Base-by-base conservation (phyloP, 2,797 vertebrate genomes). In the Myoxocephalus aenaeus region DNA sequence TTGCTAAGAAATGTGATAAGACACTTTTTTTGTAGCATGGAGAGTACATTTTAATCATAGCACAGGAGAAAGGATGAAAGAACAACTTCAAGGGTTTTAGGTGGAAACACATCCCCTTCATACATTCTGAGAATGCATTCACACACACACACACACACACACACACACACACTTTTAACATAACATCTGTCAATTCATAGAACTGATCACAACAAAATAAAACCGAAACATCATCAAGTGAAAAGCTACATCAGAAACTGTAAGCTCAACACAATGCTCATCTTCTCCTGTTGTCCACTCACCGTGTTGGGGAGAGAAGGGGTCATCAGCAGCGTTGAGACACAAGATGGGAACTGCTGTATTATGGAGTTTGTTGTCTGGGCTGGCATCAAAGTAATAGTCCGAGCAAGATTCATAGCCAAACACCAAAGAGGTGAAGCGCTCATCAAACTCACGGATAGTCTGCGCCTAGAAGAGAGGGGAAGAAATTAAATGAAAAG, bases 241-340 rank as follows among this genome's bases (percentile, higher is more conserved):
- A 25, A 61, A 38, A 8, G 8, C 3, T 63, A 20, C 14, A 32
- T 32, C 12, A 27, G 29, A 54, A 69, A 34, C 13, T 2, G 18
- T n/a, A 46, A 46, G 7, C 4, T 22, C 3, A 42, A 50, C 53
- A 65, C 20, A 12, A 38, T 7, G 15, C 10, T 20, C 4, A 32
- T 10, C 29, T 36, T 7, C 32, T 58, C 40, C 14, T 44, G 18
- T 57, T 7, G 7, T 34, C 1, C 15, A 22, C 94, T 94, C 79
- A 97, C 96, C 92, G 0, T 87, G 0, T 0, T 93, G 75, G 0
- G 96, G 96, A 17, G 95, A 97, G 83, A 97, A 96, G 36, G 96
- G 96, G 83, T 97, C 96, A 0, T 97, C 96, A 0, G 95, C 93
- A 0, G 96, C 96, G 2, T 96, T 97, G 79, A 97, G 96, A 89